A percentile compares a stretch with the other conserved stretches of the same genome.
These are phyloP conservation scores for Lacerta bilineata DNA, from an alignment of 2,797 vertebrate species.

Conservation along the genomic window DNA sequence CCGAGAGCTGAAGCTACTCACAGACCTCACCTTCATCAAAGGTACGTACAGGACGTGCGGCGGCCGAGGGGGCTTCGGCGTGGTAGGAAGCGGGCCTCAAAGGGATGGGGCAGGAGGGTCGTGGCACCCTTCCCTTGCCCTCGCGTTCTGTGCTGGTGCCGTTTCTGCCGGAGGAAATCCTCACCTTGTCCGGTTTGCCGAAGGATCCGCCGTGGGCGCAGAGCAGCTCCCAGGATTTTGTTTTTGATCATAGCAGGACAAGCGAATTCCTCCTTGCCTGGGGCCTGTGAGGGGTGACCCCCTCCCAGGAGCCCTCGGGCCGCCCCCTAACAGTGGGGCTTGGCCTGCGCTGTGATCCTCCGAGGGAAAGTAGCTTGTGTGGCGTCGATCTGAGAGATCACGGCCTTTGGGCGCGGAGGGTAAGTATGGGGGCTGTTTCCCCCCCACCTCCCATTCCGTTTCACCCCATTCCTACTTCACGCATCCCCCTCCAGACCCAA, in stretches of 20 bases:
- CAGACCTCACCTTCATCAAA: slow-evolving; percentile 88
- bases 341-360: neutral
- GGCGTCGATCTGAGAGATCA: neutral
- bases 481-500: neutral
- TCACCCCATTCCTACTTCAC: neutral
- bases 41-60: slow-evolving; percentile 76
- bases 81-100: neutral
- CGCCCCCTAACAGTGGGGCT: neutral
- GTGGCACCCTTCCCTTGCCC: too few relatives aligned
- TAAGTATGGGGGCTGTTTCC: slow-evolving; percentile 2
- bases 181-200: too few relatives aligned
- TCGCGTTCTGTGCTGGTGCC: too few relatives aligned
- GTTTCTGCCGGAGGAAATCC: too few relatives aligned
- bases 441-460: neutral
- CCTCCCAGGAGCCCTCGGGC: too few relatives aligned
- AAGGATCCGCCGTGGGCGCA: accelerated
- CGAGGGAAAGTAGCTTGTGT: too few relatives aligned
- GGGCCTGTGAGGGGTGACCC: neutral
- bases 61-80: slow-evolving; percentile 36
- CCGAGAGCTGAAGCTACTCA: slow-evolving; percentile 89
- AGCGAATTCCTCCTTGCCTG: too few relatives aligned
- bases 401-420: neutral
- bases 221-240: neutral
- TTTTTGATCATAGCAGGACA: too few relatives aligned
- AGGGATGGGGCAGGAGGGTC: too few relatives aligned